A percentile compares a stretch with the other conserved stretches of the same genome.
phyloP scores from a whole-genome alignment of 2,113 vertebrate species.

The Pipra filicauda region DNA sequence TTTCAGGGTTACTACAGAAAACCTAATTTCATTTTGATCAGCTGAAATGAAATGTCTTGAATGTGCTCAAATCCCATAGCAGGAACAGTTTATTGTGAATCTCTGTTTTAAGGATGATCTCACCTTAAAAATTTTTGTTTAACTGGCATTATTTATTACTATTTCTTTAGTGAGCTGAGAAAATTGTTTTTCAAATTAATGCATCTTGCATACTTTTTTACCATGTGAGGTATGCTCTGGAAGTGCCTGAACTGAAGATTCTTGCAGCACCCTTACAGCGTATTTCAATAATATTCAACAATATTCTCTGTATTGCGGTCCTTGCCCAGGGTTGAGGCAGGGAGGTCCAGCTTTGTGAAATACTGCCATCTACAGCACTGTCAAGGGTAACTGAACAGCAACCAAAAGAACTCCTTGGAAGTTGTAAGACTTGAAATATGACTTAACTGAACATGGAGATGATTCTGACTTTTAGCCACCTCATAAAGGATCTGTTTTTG shows the following conservation, averaged over 20 bases:
- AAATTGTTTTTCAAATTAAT: background rate
- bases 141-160: background rate
- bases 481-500: background rate
- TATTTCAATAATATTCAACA: background rate
- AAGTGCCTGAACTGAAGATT: background rate
- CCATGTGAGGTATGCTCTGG: accelerated
- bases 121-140: background rate
- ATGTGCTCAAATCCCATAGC: background rate
- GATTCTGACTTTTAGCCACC: background rate
- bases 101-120: background rate
- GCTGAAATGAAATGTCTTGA: background rate
- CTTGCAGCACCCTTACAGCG: background rate
- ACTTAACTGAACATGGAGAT: background rate
- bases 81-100: background rate
- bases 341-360: background rate
- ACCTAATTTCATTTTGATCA: background rate
- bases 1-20: background rate
- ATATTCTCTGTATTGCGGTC: background rate
- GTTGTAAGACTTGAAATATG: background rate
- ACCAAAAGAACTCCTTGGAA: background rate
- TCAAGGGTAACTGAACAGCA: background rate
- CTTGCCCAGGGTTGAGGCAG: background rate
- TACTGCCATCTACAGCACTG: constrained; percentile 24
- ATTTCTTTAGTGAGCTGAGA: background rate
- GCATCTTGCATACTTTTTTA: background rate